phyloP scores from a whole-genome alignment of 2,888 invertebrate genomes.

The Watsonalla cultraria region DNA sequence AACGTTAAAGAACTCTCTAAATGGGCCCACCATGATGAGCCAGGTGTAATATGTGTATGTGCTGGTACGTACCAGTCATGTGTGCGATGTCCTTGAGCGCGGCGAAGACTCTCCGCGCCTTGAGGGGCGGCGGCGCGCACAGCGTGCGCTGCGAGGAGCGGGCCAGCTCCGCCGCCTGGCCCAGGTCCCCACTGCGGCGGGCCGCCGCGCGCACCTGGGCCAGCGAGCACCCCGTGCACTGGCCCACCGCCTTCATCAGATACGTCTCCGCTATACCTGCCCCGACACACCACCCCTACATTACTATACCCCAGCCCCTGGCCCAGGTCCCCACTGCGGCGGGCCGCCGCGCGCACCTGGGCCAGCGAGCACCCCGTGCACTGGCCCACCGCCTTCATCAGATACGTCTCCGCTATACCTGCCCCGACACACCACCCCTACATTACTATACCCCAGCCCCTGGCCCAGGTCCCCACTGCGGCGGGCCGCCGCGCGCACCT shows the following conservation, averaged over 20 bases:
- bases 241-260: slow-evolving; percentile 95
- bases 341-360: slow-evolving; percentile 85
- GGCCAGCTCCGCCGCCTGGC: slow-evolving; percentile 92
- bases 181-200: slow-evolving; percentile 88
- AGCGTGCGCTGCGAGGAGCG: slow-evolving; percentile 92
- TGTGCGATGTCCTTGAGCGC: slow-evolving; percentile 92
- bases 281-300: not conserved
- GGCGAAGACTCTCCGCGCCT: slow-evolving; percentile 85
- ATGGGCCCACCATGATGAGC: no score
- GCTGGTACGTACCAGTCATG: slow-evolving; percentile 89
- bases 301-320: not conserved
- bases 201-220: slow-evolving; percentile 87
- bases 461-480: slow-evolving; percentile 92
- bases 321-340: slow-evolving; percentile 80
- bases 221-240: slow-evolving; percentile 90
- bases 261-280: slow-evolving; percentile 96
- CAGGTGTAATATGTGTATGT: no score
- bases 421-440: slow-evolving; percentile 33
- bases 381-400: slow-evolving; percentile 96
- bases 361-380: slow-evolving; percentile 91
- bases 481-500: slow-evolving; percentile 83
- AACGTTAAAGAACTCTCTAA: no score
- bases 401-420: slow-evolving; percentile 95
- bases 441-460: slow-evolving; percentile 33
- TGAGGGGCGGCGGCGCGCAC: slow-evolving; percentile 89